phyloP scores from a whole-genome alignment of 2,113 vertebrate species.

The Cyprinodon variegatus region DNA sequence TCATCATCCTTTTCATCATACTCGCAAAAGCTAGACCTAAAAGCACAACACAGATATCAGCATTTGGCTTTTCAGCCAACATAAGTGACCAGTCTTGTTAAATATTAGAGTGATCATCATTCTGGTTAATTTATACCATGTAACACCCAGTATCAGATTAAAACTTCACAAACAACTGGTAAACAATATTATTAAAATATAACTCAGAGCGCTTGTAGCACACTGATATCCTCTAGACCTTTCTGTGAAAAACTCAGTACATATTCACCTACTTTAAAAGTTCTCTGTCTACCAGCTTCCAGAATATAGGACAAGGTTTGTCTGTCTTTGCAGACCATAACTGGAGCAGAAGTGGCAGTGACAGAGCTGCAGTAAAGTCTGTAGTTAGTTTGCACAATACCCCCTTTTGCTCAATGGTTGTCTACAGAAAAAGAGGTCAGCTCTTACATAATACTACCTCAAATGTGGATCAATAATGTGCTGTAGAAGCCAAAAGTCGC shows the following conservation, averaged over 20 bases:
- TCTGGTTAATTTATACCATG: not conserved
- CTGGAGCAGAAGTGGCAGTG: slow-evolving; percentile 62
- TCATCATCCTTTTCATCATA: slow-evolving; percentile 78
- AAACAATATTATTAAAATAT: not conserved
- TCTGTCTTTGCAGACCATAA: slow-evolving; percentile 61
- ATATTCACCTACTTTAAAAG: slow-evolving; percentile 58
- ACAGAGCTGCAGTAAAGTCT: slow-evolving; percentile 50
- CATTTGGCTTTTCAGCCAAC: slow-evolving; percentile 39
- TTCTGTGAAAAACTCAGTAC: slow-evolving; percentile 11
- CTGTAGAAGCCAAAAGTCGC: not conserved
- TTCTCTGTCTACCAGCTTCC: slow-evolving; percentile 48
- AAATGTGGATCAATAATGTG: slow-evolving; percentile 18
- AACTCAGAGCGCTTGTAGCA: not conserved
- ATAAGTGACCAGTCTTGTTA: slow-evolving; percentile 31
- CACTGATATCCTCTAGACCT: not conserved
- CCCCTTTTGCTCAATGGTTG: slow-evolving; percentile 25
- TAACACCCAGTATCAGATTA: not conserved
- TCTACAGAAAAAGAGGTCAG: slow-evolving; percentile 43
- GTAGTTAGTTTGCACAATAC: slow-evolving; percentile 53
- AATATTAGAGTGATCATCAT: not conserved
- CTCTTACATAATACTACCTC: slow-evolving; percentile 21
- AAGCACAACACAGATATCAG: slow-evolving; percentile 48
- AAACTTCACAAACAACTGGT: not conserved
- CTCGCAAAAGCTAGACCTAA: slow-evolving; percentile 54
- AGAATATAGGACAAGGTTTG: slow-evolving; percentile 73